Evolutionary conservation across 2,113 vertebrate species (phyloP), one percentile per base, ranked within the genome.

Genomic region (Pedionomus torquatus): DNA sequence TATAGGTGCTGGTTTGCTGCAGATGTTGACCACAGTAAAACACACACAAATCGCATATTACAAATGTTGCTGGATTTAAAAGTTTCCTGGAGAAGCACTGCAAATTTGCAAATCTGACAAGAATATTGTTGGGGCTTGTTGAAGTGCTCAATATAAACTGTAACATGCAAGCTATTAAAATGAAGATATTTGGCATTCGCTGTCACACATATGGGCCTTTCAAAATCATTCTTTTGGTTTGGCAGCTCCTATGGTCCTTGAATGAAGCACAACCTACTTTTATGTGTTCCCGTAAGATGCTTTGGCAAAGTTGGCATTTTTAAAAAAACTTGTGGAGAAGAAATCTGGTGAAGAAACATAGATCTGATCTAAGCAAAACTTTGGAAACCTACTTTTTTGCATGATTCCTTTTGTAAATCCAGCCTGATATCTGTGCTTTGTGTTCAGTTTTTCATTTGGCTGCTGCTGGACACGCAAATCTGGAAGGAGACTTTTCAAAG

Each of bases 171-270:
- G 71, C 83, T 91, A 85, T 96, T 93, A 93, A 95, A 95, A 89
- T 75, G 70, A 94, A 91, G 91, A 93, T 95, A 92, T 89, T 91
- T 97, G 94, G 89, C 94, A 95, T 89, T 91, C 11, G 2, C 72
- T 87, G 81, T 80, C 87, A 92, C 76, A 90, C 95, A 93, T 94
- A 92, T 94, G 92, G 87, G 94, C 80, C 91, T 93, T 97, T 97
- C 89, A 89, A 96, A 97, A 94, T 65, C 70, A 95, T 95, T 95
- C 92, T 87, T 89, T 48, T 86, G 10, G 1, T 60, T 78, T 96
- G 94, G 94, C 92, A 92, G 92, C 90, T 95, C 79, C 61, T 92
- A 52, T 3, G 3, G 88, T 57, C 65, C 83, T 83, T 91, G 92
- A 96, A 66, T 86, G 92, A 94, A 96, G 90, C 85, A 78, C 92